A percentile compares a stretch with the other conserved stretches of the same genome.
These are phyloP conservation scores for Drosophila longiperda DNA, from an alignment of 2,888 invertebrate genomes.

Conservation along the genomic window DNA sequence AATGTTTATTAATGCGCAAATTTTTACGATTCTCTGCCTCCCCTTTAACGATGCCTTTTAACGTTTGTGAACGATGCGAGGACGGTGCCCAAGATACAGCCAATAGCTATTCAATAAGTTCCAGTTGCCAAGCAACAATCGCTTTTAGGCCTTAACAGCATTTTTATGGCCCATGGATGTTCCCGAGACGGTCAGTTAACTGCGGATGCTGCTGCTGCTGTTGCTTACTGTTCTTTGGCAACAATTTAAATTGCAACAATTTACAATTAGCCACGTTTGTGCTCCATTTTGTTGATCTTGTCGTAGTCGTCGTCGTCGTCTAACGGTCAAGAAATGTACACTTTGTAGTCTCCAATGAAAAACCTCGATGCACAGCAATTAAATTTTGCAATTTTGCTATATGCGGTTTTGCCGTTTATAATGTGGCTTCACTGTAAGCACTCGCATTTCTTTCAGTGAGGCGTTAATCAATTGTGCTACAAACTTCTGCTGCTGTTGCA, in stretches of 20 bases:
- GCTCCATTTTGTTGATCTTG: constrained; percentile 73
- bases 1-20: constrained; percentile 77
- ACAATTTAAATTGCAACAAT: constrained; percentile 82
- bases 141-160: constrained; percentile 68
- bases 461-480: constrained; percentile 5
- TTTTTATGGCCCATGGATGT: constrained; percentile 58
- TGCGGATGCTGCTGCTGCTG: constrained; percentile 21
- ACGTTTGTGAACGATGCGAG: constrained; percentile 52
- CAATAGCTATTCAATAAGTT: constrained; percentile 56
- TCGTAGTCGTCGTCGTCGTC: constrained; percentile 27
- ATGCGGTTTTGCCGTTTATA: constrained; percentile 1
- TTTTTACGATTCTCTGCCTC: constrained; percentile 68
- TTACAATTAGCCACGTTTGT: constrained; percentile 82
- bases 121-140: constrained; percentile 38
- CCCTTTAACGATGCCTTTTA: constrained; percentile 72
- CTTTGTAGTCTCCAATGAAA: constrained; percentile 32
- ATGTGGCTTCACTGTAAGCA: background rate
- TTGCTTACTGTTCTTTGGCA: constrained; percentile 62
- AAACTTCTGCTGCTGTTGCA: background rate
- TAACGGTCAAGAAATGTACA: constrained; percentile 56
- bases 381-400: constrained; percentile 40
- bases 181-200: constrained; percentile 39
- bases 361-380: constrained; percentile 43
- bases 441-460: background rate
- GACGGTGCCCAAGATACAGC: constrained; percentile 30